phyloP scores from a whole-genome alignment of 2,797 vertebrate genomes.

The Monodelphis domestica region DNA sequence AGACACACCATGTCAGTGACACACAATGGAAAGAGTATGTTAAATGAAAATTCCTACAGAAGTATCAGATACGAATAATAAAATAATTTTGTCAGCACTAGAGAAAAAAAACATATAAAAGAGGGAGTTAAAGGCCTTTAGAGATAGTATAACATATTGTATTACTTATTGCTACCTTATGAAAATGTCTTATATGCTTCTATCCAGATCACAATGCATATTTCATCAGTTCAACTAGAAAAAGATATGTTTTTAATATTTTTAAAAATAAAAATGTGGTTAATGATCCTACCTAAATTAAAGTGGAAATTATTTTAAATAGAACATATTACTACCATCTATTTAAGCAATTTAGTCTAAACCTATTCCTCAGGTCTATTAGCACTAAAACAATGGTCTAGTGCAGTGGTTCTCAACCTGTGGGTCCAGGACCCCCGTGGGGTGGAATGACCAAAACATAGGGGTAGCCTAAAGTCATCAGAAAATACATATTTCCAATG shows the following conservation, averaged over 20 bases:
- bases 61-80: background rate
- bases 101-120: background rate
- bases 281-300: conserved; percentile 64
- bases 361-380: conserved; percentile 1
- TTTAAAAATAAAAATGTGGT: conserved; percentile 64
- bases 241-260: conserved; percentile 68
- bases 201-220: conserved; percentile 68
- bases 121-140: background rate
- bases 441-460: no score
- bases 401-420: no score
- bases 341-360: conserved; percentile 31
- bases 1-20: background rate
- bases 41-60: background rate
- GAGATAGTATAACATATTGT: conserved; percentile 69
- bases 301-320: conserved; percentile 53
- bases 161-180: conserved; percentile 74
- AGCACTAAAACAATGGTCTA: background rate
- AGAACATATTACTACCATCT: conserved; percentile 43
- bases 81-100: background rate
- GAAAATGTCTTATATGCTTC: conserved; percentile 68
- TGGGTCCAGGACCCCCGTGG: no score
- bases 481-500: no score
- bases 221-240: conserved; percentile 68
- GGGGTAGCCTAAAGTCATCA: no score
- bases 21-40: background rate